phyloP scores from a whole-genome alignment of 2,113 vertebrate genomes.

The Esox niger region DNA sequence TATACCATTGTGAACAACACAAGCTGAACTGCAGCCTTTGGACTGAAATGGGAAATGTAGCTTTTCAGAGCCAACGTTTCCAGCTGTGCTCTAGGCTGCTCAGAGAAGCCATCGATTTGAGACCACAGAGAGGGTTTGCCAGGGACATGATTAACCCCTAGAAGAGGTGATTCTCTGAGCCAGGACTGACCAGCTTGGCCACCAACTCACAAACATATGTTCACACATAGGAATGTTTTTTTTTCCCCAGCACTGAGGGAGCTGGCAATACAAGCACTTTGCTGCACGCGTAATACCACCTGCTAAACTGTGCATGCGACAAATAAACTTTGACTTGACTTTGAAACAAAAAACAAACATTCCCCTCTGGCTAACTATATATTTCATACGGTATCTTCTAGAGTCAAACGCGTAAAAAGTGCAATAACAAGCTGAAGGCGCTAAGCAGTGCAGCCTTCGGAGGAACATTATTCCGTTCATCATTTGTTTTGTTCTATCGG shows the following conservation, averaged over 20 bases:
- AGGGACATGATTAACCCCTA: constrained; percentile 56
- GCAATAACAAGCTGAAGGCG: constrained; percentile 32
- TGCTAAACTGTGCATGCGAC: too few relatives aligned
- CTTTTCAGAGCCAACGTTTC: constrained; percentile 24
- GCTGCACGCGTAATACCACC: too few relatives aligned
- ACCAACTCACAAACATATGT: constrained; percentile 47
- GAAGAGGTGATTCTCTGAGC: constrained; percentile 42
- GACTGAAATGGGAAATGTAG: neutral
- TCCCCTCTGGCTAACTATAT: constrained; percentile 18
- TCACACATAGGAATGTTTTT: constrained; percentile 38
- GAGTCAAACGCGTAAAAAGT: constrained; percentile 29
- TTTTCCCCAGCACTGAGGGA: too few relatives aligned
- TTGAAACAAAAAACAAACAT: neutral
- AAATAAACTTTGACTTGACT: too few relatives aligned
- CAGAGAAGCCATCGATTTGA: constrained; percentile 23
- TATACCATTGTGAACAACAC: neutral
- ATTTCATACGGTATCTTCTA: constrained; percentile 44
- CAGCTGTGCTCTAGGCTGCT: constrained; percentile 18
- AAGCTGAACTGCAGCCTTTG: neutral
- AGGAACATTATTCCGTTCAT: constrained; percentile 50
- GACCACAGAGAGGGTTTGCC: constrained; percentile 28
- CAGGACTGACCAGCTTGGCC: constrained; percentile 27
- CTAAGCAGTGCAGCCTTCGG: constrained; percentile 36
- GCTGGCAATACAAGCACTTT: too few relatives aligned
- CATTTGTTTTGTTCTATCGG: constrained; percentile 71